Conservation (phyloP, 2,113 vertebrate species). For the Nothocercus julius region DNA sequence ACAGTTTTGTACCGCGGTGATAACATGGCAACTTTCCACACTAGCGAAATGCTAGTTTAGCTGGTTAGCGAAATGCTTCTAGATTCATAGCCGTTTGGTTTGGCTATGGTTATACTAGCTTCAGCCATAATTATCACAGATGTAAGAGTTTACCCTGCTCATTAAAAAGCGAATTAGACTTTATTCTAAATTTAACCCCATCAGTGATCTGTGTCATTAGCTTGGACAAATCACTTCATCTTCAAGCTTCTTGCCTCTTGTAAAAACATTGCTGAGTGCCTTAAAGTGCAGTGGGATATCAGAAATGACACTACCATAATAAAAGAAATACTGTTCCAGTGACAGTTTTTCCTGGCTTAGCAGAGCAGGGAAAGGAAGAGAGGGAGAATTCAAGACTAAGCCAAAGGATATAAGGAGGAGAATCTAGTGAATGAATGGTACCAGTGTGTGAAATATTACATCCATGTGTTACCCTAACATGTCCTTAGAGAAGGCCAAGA, state of each 20-base stretch:
- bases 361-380: fast-evolving
- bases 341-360: not conserved
- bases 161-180: not conserved
- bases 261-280: not conserved
- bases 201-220: not conserved
- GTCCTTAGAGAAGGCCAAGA: not conserved
- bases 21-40: not conserved
- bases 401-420: not conserved
- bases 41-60: not conserved
- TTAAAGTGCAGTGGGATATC: not conserved
- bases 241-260: not conserved
- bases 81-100: not conserved
- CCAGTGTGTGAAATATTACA: not conserved
- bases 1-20: not conserved
- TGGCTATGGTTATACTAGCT: not conserved
- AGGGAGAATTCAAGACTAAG: not conserved
- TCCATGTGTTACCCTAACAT: not conserved
- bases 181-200: not conserved
- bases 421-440: not conserved
- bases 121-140: not conserved
- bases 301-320: not conserved
- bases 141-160: not conserved
- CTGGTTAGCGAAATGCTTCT: not conserved
- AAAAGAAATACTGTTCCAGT: not conserved
- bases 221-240: not conserved